A percentile compares a stretch with the other conserved stretches of the same genome.
phyloP scores from a whole-genome alignment of 2,113 vertebrate genomes.

The Phylloscopus whistleri region DNA sequence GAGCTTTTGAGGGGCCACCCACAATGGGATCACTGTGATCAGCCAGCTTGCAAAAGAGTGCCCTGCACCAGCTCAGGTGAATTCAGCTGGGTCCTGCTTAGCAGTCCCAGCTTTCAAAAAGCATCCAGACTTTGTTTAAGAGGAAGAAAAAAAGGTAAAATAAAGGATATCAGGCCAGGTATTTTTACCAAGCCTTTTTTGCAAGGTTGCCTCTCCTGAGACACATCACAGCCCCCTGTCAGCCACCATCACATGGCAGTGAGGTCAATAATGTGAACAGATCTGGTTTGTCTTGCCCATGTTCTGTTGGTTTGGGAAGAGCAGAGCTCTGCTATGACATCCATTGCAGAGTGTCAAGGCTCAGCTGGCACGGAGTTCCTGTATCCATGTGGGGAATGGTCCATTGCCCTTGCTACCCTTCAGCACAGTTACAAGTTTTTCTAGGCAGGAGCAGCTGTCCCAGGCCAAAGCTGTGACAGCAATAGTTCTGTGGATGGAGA shows the following conservation, averaged over 20 bases:
- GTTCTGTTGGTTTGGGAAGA: background rate
- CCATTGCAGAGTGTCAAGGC: background rate
- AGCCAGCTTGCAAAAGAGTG: background rate
- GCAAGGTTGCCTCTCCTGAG: background rate
- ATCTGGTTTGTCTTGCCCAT: background rate
- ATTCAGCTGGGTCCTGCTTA: background rate
- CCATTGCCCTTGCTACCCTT: background rate
- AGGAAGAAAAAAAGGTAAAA: background rate
- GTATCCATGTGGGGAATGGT: rapidly evolving
- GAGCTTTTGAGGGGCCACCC: background rate
- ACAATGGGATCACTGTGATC: background rate
- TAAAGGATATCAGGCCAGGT: background rate
- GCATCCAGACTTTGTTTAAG: background rate
- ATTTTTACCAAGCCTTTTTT: background rate
- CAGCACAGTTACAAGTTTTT: background rate
- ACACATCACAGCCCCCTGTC: rapidly evolving
- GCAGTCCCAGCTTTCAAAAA: background rate
- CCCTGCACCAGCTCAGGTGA: background rate
- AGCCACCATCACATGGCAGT: background rate
- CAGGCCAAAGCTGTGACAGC: background rate
- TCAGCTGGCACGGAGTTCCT: background rate
- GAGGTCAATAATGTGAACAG: background rate
- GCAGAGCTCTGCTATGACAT: background rate
- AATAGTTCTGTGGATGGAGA: background rate
- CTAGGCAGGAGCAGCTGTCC: background rate